Evolutionary conservation across 2,113 vertebrate genomes (phyloP).

Genomic region (Lophius piscatorius): DNA sequence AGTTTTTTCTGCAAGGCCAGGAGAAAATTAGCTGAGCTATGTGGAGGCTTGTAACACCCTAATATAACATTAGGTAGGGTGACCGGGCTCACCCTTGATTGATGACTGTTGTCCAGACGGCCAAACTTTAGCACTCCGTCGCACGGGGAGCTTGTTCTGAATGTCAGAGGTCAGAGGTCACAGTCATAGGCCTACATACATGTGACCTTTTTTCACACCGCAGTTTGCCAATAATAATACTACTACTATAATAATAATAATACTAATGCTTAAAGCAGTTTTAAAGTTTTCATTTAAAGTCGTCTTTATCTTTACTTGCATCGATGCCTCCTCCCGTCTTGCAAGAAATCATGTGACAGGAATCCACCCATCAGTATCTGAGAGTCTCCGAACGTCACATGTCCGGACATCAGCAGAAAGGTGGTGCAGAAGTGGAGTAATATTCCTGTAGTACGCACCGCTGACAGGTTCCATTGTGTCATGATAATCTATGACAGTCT

Average conservation of each 20-base stretch:
- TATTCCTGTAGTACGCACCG: not conserved
- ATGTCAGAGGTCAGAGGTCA: conserved; percentile 31
- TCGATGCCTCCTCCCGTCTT: no score
- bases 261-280: no score
- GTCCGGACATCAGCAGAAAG: no score
- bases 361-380: no score
- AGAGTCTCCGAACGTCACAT: no score
- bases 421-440: no score
- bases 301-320: no score
- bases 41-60: conserved; percentile 40
- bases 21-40: conserved; percentile 61
- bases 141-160: conserved; percentile 20
- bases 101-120: conserved; percentile 47
- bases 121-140: conserved; percentile 29
- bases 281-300: no score
- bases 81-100: conserved; percentile 42
- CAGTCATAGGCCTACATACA: conserved; percentile 14
- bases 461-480: not conserved
- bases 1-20: conserved; percentile 62
- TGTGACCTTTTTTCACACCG: not conserved
- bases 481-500: no score
- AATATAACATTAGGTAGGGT: conserved; percentile 46
- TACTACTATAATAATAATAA: no score
- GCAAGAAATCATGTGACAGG: no score
- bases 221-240: no score